A percentile compares a stretch with the other conserved stretches of the same genome.
These are phyloP conservation scores for Caenorhabditis imperialis DNA, from an alignment of 2,888 invertebrate species.

Conservation along the genomic window DNA sequence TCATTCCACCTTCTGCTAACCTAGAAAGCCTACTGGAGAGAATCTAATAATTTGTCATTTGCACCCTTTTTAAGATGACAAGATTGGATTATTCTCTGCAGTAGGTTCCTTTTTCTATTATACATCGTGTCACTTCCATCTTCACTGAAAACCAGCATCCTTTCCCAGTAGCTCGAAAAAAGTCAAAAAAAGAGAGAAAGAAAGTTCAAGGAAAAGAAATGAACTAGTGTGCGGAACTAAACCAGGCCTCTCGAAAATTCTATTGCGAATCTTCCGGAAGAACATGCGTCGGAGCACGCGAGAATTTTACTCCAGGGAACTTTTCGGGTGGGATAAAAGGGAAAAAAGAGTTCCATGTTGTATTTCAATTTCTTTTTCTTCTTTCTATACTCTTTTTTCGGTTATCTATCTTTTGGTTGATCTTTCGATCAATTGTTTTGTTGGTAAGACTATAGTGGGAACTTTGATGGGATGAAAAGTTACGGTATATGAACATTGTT, in stretches of 20 bases:
- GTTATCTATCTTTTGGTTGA: no score
- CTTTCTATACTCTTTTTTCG: slow-evolving; percentile 1
- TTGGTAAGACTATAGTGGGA: no score
- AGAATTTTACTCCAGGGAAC: slow-evolving; percentile 47
- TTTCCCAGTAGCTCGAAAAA: no score
- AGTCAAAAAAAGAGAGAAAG: slow-evolving; percentile 1
- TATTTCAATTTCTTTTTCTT: background rate
- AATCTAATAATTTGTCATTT: slow-evolving; percentile 3
- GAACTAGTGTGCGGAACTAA: no score
- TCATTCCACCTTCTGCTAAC: no score
- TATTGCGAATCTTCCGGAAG: slow-evolving; percentile 28
- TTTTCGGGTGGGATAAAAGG: slow-evolving; percentile 1
- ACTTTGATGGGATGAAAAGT: no score
- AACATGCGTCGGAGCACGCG: slow-evolving; percentile 1
- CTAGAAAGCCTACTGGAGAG: background rate
- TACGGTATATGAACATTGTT: no score
- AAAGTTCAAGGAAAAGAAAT: slow-evolving; percentile 34
- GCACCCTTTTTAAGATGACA: no score
- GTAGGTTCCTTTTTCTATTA: background rate
- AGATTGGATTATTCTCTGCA: background rate
- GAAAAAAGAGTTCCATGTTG: slow-evolving; percentile 28
- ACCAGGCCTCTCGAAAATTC: slow-evolving; percentile 40
- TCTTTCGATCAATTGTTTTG: no score
- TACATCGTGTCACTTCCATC: no score
- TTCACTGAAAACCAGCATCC: no score